Evolutionary conservation across 1,140 invertebrate species (phyloP).

Genomic region (Teleogryllus occipitalis): DNA sequence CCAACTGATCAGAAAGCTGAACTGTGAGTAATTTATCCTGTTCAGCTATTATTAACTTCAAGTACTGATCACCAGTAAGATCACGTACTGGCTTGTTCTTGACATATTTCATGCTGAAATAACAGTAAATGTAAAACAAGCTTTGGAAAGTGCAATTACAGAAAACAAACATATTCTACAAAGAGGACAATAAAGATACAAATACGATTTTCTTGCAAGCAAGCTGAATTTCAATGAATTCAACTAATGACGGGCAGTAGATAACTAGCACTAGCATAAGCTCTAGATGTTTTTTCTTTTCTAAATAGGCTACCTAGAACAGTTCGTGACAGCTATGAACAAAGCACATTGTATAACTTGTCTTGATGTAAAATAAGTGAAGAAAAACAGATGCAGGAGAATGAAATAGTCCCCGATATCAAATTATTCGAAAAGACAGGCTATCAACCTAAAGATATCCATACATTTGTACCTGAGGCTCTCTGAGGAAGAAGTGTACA

Average conservation of each 20-base stretch:
- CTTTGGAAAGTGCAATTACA: background rate
- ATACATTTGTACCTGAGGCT: no score
- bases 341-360: no score
- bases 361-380: no score
- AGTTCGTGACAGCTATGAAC: no score
- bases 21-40: constrained; percentile 77
- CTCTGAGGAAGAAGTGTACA: no score
- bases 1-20: constrained; percentile 63
- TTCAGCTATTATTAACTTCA: constrained; percentile 75
- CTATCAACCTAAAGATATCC: no score
- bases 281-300: background rate
- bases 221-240: background rate
- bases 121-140: constrained; percentile 11
- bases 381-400: no score
- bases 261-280: background rate
- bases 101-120: constrained; percentile 79
- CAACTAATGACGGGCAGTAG: background rate
- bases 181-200: background rate
- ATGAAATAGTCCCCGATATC: no score
- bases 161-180: background rate
- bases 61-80: constrained; percentile 81
- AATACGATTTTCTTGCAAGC: background rate
- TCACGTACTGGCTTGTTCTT: constrained; percentile 91
- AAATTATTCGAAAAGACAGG: no score
- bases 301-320: no score